Conservation (phyloP, 2,888 invertebrate species). For the Tetrapedia diversipes region DNA sequence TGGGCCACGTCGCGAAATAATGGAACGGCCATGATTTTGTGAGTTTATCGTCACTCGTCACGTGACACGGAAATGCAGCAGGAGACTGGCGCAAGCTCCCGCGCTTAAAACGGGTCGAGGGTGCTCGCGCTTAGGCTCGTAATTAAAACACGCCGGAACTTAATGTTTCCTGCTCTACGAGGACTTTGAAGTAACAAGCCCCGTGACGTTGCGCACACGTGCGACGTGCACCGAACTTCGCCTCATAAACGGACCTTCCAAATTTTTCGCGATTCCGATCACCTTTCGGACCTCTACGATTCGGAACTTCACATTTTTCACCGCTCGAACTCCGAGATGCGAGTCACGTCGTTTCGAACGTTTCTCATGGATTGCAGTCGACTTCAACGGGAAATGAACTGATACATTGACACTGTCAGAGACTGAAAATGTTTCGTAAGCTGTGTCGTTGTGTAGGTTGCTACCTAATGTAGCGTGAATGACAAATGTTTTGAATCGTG, state of each 20-base stretch:
- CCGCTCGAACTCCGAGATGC: no score
- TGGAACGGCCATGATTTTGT: slow-evolving; percentile 60
- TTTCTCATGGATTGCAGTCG: no score
- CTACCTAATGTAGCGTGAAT: no score
- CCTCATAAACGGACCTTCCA: not conserved
- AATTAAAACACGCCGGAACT: slow-evolving; percentile 72
- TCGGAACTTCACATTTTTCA: no score
- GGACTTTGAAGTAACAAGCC: slow-evolving; percentile 57
- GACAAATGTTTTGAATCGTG: no score
- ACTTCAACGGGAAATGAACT: no score
- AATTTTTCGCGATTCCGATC: no score
- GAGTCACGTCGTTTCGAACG: no score
- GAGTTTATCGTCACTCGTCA: slow-evolving; percentile 64
- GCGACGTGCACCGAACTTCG: not conserved
- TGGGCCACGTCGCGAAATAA: slow-evolving; percentile 62
- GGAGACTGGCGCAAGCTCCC: slow-evolving; percentile 46
- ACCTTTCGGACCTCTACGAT: no score
- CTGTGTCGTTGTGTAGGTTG: no score
- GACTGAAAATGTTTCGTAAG: no score
- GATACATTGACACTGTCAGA: no score
- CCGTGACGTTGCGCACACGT: slow-evolving; percentile 1
- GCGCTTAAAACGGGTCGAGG: slow-evolving; percentile 67
- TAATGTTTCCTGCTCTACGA: slow-evolving; percentile 68
- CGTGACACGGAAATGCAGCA: slow-evolving; percentile 66
- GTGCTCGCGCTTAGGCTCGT: slow-evolving; percentile 67